These are phyloP conservation scores for Rousettus madagascariensis DNA, from an alignment of 2,797 vertebrate species.

Conservation along the genomic window DNA sequence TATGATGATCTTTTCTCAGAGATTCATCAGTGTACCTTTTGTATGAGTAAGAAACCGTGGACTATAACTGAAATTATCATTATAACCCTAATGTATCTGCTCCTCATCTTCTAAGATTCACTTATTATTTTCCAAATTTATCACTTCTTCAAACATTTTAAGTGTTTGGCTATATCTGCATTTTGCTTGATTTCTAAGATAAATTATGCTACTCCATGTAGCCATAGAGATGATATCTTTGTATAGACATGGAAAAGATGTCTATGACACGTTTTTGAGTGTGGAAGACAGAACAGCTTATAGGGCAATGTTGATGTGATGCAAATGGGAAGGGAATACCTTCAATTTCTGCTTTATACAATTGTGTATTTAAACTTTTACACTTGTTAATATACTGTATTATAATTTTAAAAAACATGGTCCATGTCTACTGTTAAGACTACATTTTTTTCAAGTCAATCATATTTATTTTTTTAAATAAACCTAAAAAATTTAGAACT, in stretches of 20 bases:
- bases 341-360: not conserved
- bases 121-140: not conserved
- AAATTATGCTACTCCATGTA: not conserved
- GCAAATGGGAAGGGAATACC: not conserved
- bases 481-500: not conserved
- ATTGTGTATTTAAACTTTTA: not conserved
- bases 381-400: not conserved
- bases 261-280: not conserved
- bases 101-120: not conserved
- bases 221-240: not conserved
- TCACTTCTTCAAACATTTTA: not conserved
- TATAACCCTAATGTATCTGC: not conserved
- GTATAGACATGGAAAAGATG: not conserved
- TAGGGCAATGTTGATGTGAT: not conserved
- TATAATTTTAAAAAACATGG: not conserved
- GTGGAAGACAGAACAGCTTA: not conserved
- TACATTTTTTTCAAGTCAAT: not conserved
- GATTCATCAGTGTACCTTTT: not conserved
- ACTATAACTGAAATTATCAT: not conserved
- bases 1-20: not conserved
- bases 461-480: not conserved
- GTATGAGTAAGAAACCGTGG: not conserved
- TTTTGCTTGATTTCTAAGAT: slow-evolving; percentile 10
- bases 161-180: not conserved
- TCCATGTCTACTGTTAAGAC: not conserved